These are phyloP conservation scores for Scortum barcoo DNA, from an alignment of 2,113 vertebrate species.

Conservation along the genomic window DNA sequence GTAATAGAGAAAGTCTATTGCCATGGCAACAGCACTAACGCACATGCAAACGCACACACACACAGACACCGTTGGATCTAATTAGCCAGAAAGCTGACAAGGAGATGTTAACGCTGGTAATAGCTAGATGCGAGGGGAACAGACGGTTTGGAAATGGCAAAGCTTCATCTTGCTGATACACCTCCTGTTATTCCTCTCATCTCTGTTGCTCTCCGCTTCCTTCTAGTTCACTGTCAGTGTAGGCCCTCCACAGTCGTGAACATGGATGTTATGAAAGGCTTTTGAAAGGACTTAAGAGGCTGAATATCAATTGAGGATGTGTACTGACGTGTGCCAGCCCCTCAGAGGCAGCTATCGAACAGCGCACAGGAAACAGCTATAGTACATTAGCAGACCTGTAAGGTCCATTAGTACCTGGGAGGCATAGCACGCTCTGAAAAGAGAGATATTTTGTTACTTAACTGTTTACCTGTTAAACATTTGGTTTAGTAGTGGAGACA, in stretches of 20 bases:
- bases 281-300: conserved; percentile 61
- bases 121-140: conserved; percentile 60
- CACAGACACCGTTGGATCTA: conserved; percentile 54
- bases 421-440: neutral
- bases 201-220: conserved; percentile 12
- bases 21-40: conserved; percentile 68
- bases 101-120: conserved; percentile 71
- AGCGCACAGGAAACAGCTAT: conserved; percentile 45
- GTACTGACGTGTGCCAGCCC: conserved; percentile 14
- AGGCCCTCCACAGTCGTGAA: conserved; percentile 54
- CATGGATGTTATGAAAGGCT: conserved; percentile 67
- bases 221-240: conserved; percentile 30
- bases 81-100: conserved; percentile 75
- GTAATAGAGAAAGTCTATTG: conserved; percentile 62
- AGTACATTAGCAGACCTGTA: conserved; percentile 55
- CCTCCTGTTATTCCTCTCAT: conserved; percentile 53
- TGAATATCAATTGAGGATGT: conserved; percentile 45
- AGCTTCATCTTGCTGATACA: conserved; percentile 56
- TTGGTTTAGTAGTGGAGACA: neutral
- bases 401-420: conserved; percentile 55
- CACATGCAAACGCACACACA: conserved; percentile 27
- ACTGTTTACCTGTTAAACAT: conserved; percentile 30
- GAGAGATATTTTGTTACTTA: conserved; percentile 17
- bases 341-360: conserved; percentile 13
- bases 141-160: conserved; percentile 66